Evolutionary conservation across 1,140 invertebrate genomes (phyloP).

Genomic region (Sycophila sp.): DNA sequence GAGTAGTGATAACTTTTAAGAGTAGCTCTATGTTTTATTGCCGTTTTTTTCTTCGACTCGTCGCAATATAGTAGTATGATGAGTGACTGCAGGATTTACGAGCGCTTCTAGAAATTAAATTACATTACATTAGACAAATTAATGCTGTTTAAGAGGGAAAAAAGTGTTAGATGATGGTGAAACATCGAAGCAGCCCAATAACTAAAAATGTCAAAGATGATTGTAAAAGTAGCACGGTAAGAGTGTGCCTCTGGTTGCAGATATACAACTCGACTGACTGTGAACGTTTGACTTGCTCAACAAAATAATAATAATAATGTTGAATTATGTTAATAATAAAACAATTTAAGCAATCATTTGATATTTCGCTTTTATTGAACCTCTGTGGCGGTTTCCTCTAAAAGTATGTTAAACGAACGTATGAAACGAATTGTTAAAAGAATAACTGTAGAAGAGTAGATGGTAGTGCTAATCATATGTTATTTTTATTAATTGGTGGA

Average conservation of each 20-base stretch:
- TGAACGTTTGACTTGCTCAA: constrained; percentile 14
- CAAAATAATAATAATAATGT: constrained; percentile 21
- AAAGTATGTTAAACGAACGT: too few species aligned
- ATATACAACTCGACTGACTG: constrained; percentile 7
- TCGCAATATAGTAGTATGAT: not conserved
- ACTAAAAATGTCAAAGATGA: not conserved
- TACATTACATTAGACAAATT: not conserved
- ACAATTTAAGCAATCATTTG: constrained; percentile 20
- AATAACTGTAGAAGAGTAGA: too few species aligned
- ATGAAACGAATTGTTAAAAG: too few species aligned
- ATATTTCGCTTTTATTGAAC: too few species aligned
- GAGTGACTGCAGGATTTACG: constrained; percentile 14
- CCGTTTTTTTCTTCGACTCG: not conserved
- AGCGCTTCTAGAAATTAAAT: constrained; percentile 9
- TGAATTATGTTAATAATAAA: constrained; percentile 27
- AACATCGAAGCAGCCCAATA: constrained; percentile 17
- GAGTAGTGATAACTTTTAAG: not conserved
- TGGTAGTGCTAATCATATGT: too few species aligned
- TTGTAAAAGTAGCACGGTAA: constrained; percentile 1
- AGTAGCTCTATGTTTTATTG: not conserved
- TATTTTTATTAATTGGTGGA: too few species aligned
- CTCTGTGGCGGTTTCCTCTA: too few species aligned
- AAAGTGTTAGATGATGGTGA: not conserved
- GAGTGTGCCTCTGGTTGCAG: not conserved
- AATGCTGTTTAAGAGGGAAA: not conserved